Conservation (phyloP, 2,797 vertebrate species). For the Intellagama lesueurii region DNA sequence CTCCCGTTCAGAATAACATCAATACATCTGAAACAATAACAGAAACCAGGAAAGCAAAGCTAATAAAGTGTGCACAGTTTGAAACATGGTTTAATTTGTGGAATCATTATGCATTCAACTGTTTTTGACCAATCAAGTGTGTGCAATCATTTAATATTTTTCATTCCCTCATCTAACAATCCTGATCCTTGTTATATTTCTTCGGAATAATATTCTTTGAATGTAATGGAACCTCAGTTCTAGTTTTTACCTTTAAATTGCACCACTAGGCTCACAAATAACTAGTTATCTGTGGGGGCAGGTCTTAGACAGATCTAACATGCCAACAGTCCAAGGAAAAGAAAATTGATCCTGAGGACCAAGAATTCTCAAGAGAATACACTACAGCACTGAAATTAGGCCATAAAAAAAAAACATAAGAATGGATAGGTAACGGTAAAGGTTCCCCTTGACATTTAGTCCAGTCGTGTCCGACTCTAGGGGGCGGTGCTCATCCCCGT, state of each 20-base stretch:
- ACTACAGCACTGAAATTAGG: background rate
- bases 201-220: background rate
- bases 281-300: background rate
- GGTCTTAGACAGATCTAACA: background rate
- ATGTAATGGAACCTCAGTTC: background rate
- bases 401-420: background rate
- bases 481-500: no score
- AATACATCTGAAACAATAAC: background rate
- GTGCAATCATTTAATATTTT: background rate
- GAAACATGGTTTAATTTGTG: background rate
- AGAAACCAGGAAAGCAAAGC: background rate
- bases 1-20: background rate
- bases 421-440: no score
- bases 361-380: background rate
- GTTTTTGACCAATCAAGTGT: background rate
- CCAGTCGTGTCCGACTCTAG: no score
- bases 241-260: no score
- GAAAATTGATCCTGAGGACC: background rate
- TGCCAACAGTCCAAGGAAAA: background rate
- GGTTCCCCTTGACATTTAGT: no score
- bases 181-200: background rate
- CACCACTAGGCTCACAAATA: background rate
- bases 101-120: background rate
- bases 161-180: background rate
- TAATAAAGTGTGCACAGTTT: conserved; percentile 20